Evolutionary conservation across 2,888 invertebrate genomes (phyloP), one percentile per base, ranked within the genome.

Genomic region (Cabera pusaria): DNA sequence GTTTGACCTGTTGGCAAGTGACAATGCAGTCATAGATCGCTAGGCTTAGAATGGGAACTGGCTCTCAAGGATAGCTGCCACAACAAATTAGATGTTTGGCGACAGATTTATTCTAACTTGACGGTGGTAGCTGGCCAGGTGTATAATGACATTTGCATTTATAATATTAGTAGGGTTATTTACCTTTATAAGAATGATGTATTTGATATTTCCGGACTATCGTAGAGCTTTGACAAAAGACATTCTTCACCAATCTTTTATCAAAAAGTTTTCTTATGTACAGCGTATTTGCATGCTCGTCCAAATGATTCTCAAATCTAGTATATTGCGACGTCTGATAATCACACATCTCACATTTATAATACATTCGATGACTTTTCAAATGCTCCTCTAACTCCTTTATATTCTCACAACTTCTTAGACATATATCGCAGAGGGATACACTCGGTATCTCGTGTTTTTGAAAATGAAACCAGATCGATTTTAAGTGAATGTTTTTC

Each of bases 381-480:
- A 72, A 0, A 20, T 83, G 84, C 0, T 60, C 29, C 0, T 33
- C 5, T 0, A 79, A 18, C 0, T 52, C 49, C 0, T 1, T 2
- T 0, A 41, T 34, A 6, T 50, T 60, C 0, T 35, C 42, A 1
- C 55, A 71, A 1, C 55, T 59, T 0, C 7, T 32, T 0, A 75
- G 17, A 27, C 83, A 83, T 1, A 83, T 69, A 0, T 70, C 69
- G 11, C 83, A 83, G 0, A 57, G 47, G 0, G 69, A 54, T 0
- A 69, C 32, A 1, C 64, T 69, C 0, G 66, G 61, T 0, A 68
- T 29, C 0, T 53, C 48, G 7, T 83, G 82, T 0, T 33, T 25
- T 2, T 67, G 44, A 0, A 73, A 49, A 25, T 83, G 83, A 1
- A 56, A 61, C 71, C 72, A 75, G 0, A 58, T 7, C 0, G 58